Evolutionary conservation across 1,140 invertebrate genomes (phyloP).

Genomic region (Piezodorus guildinii): DNA sequence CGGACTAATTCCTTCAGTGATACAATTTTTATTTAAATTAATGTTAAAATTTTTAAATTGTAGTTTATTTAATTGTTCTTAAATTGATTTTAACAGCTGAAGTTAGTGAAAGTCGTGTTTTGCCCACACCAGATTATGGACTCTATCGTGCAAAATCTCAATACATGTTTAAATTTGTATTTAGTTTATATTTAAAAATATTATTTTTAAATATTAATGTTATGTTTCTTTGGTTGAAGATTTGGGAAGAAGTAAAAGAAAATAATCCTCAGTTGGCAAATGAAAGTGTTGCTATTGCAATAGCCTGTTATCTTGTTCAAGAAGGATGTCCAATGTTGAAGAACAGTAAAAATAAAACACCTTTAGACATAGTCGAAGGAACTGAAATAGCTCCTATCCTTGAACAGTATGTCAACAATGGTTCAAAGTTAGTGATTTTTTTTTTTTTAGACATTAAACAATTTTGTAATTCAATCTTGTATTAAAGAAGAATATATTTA

Average conservation of each 20-base stretch:
- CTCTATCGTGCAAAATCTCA: too few species aligned
- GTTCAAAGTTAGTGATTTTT: conserved; percentile 6
- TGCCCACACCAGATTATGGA: too few species aligned
- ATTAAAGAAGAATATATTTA: neutral
- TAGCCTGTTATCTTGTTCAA: conserved; percentile 57
- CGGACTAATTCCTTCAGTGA: too few species aligned
- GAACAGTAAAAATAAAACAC: conserved; percentile 53
- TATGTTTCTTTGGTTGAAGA: conserved; percentile 31
- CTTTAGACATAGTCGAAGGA: conserved; percentile 41
- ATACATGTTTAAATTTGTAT: too few species aligned
- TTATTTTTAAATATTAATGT: neutral
- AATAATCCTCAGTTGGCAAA: conserved; percentile 34
- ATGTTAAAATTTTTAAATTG: too few species aligned
- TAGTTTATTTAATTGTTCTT: too few species aligned
- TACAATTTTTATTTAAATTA: too few species aligned
- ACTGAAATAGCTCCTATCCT: conserved; percentile 12
- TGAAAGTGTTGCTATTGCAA: conserved; percentile 44
- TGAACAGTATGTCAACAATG: conserved; percentile 4
- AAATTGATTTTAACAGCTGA: too few species aligned
- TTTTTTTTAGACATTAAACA: neutral
- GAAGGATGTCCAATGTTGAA: conserved; percentile 50
- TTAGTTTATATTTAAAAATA: too few species aligned
- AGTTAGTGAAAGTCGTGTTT: too few species aligned
- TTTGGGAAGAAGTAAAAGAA: conserved; percentile 38
- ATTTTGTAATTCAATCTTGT: neutral